phyloP scores from a whole-genome alignment of 2,888 invertebrate genomes.

The Drosophila rubida region DNA sequence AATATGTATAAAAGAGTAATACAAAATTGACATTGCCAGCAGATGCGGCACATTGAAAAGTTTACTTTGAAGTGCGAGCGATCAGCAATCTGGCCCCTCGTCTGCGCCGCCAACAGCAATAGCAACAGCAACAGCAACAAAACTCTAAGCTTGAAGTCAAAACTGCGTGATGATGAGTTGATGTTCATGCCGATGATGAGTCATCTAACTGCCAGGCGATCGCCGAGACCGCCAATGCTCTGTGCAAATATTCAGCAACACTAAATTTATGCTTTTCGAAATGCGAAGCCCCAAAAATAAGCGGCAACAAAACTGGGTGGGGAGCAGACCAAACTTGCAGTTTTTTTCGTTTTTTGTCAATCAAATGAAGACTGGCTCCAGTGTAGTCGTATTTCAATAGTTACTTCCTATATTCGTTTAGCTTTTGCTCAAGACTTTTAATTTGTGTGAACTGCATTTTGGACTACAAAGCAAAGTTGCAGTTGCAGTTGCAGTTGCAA shows the following conservation, averaged over 20 bases:
- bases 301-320: neutral
- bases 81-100: conserved; percentile 46
- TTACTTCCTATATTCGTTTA: neutral
- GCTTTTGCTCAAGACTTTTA: neutral
- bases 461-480: neutral
- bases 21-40: conserved; percentile 26
- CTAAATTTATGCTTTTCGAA: conserved; percentile 10
- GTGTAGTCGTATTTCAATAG: conserved; percentile 1
- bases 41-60: conserved; percentile 47
- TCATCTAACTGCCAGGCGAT: conserved; percentile 34
- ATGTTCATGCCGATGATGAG: no score
- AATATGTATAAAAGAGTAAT: neutral
- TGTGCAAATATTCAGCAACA: conserved; percentile 18
- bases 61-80: conserved; percentile 56
- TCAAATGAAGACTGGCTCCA: neutral
- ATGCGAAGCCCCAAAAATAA: conserved; percentile 1
- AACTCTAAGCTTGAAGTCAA: conserved; percentile 7
- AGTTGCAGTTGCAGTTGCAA: neutral
- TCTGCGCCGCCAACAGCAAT: no score
- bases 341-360: neutral
- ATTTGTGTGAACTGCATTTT: neutral
- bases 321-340: neutral
- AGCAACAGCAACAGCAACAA: conserved; percentile 11
- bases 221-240: conserved; percentile 10
- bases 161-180: conserved; percentile 45